Percentiles rank a stretch among this genome's conserved stretches.
phyloP scores from a whole-genome alignment of 2,797 vertebrate species.

The Gallinago nigripennis region DNA sequence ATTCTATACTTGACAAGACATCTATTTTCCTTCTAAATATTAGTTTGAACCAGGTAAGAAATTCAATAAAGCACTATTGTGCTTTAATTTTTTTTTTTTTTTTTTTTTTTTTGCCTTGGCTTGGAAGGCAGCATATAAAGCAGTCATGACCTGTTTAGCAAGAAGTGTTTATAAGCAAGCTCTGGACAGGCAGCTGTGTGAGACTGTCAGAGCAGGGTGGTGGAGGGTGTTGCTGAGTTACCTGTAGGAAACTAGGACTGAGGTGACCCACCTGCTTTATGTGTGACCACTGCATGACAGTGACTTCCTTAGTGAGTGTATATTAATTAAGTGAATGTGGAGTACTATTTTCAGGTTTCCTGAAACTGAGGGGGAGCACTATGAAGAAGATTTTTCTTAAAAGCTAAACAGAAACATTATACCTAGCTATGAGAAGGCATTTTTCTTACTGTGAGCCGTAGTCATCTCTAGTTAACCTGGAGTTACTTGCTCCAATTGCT shows the following conservation, averaged over 20 bases:
- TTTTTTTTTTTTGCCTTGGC: not conserved
- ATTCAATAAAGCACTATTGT: constrained; percentile 23
- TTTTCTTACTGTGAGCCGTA: not conserved
- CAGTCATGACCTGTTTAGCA: constrained; percentile 56
- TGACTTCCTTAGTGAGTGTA: not conserved
- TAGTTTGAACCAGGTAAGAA: constrained; percentile 6
- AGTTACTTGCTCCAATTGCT: not conserved
- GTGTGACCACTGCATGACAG: not conserved
- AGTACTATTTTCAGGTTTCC: not conserved
- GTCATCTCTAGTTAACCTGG: not conserved
- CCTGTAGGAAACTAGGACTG: not conserved
- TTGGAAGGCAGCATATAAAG: not conserved
- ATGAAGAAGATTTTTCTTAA: not conserved
- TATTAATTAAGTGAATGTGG: not conserved
- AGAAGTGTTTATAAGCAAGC: constrained; percentile 29
- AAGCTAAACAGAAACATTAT: not conserved
- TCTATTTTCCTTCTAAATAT: constrained; percentile 24
- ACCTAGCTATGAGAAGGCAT: not conserved
- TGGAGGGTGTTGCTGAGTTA: constrained; percentile 4
- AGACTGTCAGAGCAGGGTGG: not conserved
- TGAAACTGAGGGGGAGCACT: not conserved
- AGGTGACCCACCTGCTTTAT: not conserved
- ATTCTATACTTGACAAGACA: constrained; percentile 14
- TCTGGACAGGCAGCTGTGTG: not conserved
- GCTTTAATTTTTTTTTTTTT: too few species aligned